Percentiles rank a stretch among this genome's conserved stretches.
Conservation (phyloP, 2,797 vertebrate genomes). For the Stomatorhinus walkeri region DNA sequence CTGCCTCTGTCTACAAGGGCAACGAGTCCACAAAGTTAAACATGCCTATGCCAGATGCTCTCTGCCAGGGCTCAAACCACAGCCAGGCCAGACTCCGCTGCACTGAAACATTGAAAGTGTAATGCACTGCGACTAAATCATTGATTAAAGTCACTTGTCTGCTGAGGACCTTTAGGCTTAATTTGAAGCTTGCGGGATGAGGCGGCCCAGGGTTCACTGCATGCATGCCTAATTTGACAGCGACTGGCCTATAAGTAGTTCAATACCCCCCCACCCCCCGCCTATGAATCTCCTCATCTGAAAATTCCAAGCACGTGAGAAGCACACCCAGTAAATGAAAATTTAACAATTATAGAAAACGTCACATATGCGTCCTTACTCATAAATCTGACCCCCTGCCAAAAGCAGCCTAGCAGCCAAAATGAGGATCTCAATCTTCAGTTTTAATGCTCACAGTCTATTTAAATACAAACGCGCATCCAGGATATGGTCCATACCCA, state of each 20-base stretch:
- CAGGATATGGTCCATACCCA: background rate
- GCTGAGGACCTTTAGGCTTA: slow-evolving; percentile 41
- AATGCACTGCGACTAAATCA: slow-evolving; percentile 40
- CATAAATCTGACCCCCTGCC: background rate
- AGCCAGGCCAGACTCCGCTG: slow-evolving; percentile 23
- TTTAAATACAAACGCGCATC: background rate
- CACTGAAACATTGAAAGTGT: slow-evolving; percentile 42
- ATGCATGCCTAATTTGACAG: slow-evolving; percentile 34
- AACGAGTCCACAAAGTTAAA: background rate
- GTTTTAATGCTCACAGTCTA: background rate
- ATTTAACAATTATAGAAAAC: background rate
- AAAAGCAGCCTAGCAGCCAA: background rate
- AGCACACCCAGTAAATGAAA: background rate
- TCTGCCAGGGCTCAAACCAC: slow-evolving; percentile 18
- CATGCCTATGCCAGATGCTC: background rate
- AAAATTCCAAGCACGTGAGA: background rate
- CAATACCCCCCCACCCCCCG: background rate
- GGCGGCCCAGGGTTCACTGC: slow-evolving; percentile 37
- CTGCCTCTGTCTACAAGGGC: background rate
- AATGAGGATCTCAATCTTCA: background rate
- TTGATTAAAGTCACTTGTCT: slow-evolving; percentile 42
- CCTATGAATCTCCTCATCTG: background rate
- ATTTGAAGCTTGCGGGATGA: slow-evolving; percentile 36
- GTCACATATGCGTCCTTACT: background rate
- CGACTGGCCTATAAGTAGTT: background rate